These are phyloP conservation scores for Neoscelio sp. DNA, from an alignment of 2,888 invertebrate species.

Conservation along the genomic window DNA sequence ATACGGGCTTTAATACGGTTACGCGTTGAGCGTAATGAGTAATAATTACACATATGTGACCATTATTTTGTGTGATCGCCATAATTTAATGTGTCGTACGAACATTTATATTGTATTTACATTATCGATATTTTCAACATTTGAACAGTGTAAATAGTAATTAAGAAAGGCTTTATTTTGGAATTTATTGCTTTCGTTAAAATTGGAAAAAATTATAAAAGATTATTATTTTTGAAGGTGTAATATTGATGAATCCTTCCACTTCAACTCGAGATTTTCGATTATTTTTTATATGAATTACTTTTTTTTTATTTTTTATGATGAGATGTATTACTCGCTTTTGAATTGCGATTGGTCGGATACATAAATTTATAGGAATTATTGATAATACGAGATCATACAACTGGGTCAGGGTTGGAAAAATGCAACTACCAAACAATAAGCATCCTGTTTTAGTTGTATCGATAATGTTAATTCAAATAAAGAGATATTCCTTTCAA, in stretches of 20 bases:
- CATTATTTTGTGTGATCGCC: conserved; percentile 27
- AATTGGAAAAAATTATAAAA: conserved; percentile 26
- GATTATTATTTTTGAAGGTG: conserved; percentile 23
- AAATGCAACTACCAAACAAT: conserved; percentile 41
- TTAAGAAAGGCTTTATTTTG: conserved; percentile 16
- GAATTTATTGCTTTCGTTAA: conserved; percentile 31
- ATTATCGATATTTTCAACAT: conserved; percentile 29
- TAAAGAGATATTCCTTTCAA: conserved; percentile 19
- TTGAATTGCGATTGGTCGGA: conserved; percentile 15
- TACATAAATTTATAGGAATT: conserved; percentile 56
- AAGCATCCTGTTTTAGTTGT: conserved; percentile 16
- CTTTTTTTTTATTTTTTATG: conserved; percentile 1
- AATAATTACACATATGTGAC: conserved; percentile 33
- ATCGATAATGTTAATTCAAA: conserved; percentile 46
- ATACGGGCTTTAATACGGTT: background rate
- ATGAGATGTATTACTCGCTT: conserved; percentile 4
- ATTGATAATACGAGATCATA: conserved; percentile 53
- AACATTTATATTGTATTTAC: conserved; percentile 27
- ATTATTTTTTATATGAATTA: too few species aligned
- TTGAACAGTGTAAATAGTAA: conserved; percentile 30
- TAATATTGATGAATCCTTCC: conserved; percentile 16
- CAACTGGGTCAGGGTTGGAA: conserved; percentile 60
- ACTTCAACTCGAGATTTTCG: too few species aligned
- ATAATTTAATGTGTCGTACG: conserved; percentile 26
- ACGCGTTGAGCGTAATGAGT: conserved; percentile 25